Evolutionary conservation across 2,113 vertebrate genomes (phyloP).

Genomic region (Aphelocoma coerulescens): DNA sequence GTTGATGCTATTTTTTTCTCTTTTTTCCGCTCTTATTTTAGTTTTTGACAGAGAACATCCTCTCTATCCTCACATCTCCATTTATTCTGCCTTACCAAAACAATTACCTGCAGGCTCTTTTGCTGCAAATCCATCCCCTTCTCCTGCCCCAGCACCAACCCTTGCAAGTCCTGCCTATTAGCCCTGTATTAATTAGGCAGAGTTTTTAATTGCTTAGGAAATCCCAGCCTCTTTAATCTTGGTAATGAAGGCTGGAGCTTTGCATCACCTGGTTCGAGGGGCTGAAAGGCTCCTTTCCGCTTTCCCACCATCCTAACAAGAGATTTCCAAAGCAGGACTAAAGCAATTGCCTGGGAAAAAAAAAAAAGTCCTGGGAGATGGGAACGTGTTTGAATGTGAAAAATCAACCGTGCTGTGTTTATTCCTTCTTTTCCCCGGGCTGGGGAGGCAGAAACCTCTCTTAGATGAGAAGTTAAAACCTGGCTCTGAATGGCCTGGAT

Average conservation of each 20-base stretch:
- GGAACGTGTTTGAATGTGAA: background rate
- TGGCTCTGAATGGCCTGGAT: background rate
- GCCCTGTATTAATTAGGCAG: constrained; percentile 23
- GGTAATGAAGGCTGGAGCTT: constrained; percentile 5
- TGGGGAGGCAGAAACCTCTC: background rate
- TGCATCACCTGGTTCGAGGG: background rate
- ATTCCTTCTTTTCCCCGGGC: background rate
- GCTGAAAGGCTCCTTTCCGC: background rate
- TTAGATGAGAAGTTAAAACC: background rate
- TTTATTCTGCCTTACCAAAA: background rate
- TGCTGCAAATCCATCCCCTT: background rate
- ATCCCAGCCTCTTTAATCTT: constrained; percentile 5
- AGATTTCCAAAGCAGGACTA: background rate
- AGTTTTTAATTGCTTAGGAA: constrained; percentile 47
- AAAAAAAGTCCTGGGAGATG: background rate
- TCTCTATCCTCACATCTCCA: background rate
- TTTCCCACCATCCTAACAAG: constrained; percentile 5
- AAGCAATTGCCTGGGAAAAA: background rate
- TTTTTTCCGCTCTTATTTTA: background rate
- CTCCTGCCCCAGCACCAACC: background rate
- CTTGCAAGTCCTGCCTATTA: background rate
- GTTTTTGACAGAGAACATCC: fast-evolving
- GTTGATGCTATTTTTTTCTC: background rate
- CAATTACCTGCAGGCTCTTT: background rate
- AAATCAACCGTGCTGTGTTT: background rate